Evolutionary conservation across 2,797 vertebrate genomes (phyloP).

Genomic region (Tympanoctomys barrerae): DNA sequence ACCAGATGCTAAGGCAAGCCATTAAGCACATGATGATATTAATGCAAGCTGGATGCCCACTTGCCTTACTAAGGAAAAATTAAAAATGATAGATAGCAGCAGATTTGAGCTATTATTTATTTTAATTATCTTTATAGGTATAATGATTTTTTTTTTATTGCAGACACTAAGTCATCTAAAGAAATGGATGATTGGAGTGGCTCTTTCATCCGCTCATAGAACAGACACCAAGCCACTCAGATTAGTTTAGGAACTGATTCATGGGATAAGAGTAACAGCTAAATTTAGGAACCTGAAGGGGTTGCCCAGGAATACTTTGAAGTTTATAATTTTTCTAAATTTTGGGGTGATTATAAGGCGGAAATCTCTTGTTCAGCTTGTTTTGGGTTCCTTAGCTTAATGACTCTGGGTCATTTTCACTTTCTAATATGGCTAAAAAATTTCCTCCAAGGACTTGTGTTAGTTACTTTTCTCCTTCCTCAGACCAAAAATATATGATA

Average conservation of each 20-base stretch:
- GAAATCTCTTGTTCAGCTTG: not conserved
- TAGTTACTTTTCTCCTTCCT: too few relatives aligned
- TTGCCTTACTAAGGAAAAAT: slow-evolving; percentile 30
- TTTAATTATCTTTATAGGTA: slow-evolving; percentile 46
- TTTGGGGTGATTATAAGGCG: not conserved
- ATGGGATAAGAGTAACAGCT: not conserved
- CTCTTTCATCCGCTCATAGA: not conserved
- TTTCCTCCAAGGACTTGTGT: too few relatives aligned
- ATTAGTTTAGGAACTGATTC: not conserved
- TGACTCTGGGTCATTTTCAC: too few relatives aligned
- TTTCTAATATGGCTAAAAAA: too few relatives aligned
- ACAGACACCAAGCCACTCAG: not conserved
- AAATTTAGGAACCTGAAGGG: slow-evolving; percentile 9
- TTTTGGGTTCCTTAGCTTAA: too few relatives aligned
- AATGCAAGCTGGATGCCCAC: not conserved
- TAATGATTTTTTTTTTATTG: slow-evolving; percentile 44
- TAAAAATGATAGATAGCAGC: slow-evolving; percentile 51
- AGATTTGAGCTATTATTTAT: slow-evolving; percentile 53
- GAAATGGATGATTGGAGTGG: not conserved
- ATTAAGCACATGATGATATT: slow-evolving; percentile 46
- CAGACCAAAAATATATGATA: too few relatives aligned
- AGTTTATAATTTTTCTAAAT: slow-evolving; percentile 38
- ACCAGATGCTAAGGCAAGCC: slow-evolving; percentile 47
- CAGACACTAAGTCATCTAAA: slow-evolving; percentile 22
- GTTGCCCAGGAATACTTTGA: not conserved